Evolutionary conservation across 2,888 invertebrate genomes (phyloP).

Genomic region (Tetanocera ferruginea): DNA sequence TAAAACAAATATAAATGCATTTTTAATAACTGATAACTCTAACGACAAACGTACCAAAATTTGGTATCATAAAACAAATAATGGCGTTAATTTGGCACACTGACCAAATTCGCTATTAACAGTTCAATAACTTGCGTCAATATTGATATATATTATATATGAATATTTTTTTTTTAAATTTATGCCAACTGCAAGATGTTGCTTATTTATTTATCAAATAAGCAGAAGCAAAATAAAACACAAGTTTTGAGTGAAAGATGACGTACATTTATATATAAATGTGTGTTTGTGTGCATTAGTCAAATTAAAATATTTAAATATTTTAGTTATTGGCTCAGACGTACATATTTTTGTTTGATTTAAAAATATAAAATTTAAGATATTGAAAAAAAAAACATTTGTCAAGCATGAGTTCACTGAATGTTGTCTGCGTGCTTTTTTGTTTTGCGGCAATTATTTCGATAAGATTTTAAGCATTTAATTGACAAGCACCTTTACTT

Average conservation of each 20-base stretch:
- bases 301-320: neutral
- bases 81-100: conserved; percentile 22
- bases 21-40: neutral
- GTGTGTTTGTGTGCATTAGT: neutral
- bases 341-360: neutral
- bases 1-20: neutral
- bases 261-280: too few relatives aligned
- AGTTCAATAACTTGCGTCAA: conserved; percentile 13
- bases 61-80: neutral
- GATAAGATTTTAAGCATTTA: conserved; percentile 6
- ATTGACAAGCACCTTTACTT: too few relatives aligned
- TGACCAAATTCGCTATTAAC: conserved; percentile 12
- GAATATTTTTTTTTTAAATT: neutral
- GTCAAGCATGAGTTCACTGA: neutral
- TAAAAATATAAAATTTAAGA: neutral
- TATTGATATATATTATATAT: neutral
- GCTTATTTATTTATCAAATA: neutral
- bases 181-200: neutral
- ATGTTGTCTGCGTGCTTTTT: conserved; percentile 7
- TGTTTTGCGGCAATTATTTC: neutral
- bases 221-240: neutral
- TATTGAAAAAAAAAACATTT: neutral
- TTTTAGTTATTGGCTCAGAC: neutral
- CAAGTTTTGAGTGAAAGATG: neutral
- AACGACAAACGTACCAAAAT: neutral